Percentiles rank a stretch among this genome's conserved stretches.
These are phyloP conservation scores for Dysdera silvatica DNA, from an alignment of 1,140 invertebrate genomes.

Conservation along the genomic window DNA sequence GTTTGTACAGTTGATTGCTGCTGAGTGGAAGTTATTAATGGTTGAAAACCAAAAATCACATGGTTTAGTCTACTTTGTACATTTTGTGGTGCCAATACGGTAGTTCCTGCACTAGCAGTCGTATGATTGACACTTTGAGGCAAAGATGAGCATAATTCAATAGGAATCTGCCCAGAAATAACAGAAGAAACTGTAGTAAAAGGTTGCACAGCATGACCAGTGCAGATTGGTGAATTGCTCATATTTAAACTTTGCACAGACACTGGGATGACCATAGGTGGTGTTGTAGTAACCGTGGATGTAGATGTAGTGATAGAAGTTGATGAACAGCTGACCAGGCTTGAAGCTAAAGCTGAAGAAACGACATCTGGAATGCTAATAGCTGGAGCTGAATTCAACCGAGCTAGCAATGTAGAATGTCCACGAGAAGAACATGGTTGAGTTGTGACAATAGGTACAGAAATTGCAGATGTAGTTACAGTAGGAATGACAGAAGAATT, in stretches of 20 bases:
- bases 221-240: constrained; percentile 10
- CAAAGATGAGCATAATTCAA: not conserved
- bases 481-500: constrained; percentile 2
- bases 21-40: constrained; percentile 14
- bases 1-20: not conserved
- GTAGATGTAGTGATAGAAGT: constrained; percentile 1
- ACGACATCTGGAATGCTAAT: constrained; percentile 25
- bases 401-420: constrained; percentile 23
- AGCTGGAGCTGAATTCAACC: constrained; percentile 24
- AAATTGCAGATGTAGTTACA: not conserved
- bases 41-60: constrained; percentile 3
- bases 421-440: not conserved
- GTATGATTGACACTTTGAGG: not conserved
- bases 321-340: not conserved
- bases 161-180: not conserved
- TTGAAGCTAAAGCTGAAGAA: constrained; percentile 7
- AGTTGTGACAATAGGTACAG: constrained; percentile 14
- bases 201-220: constrained; percentile 10
- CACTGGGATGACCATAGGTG: constrained; percentile 9
- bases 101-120: constrained; percentile 2
- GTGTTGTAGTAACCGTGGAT: constrained; percentile 2
- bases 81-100: too few species aligned
- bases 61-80: not conserved
- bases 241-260: constrained; percentile 30
- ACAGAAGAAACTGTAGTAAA: not conserved